A percentile compares a stretch with the other conserved stretches of the same genome.
These are phyloP conservation scores for Eumaeus atala DNA, from an alignment of 1,140 invertebrate genomes.

Conservation along the genomic window DNA sequence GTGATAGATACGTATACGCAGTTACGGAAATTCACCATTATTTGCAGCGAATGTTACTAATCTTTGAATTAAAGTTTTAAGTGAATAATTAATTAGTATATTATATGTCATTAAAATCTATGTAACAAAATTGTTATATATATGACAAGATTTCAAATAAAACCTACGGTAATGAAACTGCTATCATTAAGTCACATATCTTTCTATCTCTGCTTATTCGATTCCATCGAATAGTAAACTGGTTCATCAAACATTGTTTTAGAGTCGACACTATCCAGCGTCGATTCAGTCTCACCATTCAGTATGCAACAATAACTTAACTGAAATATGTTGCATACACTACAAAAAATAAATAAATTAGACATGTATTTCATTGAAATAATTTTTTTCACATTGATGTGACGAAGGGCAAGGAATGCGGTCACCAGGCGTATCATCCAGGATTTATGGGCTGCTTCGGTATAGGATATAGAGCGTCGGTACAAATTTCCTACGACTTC, in stretches of 20 bases:
- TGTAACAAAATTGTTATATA: not conserved
- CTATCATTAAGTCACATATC: slow-evolving; percentile 18
- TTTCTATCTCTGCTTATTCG: slow-evolving; percentile 30
- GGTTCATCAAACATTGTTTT: not conserved
- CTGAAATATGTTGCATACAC: slow-evolving; percentile 10
- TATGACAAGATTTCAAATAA: slow-evolving; percentile 8
- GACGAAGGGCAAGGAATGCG: slow-evolving; percentile 39
- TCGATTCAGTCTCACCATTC: slow-evolving; percentile 9
- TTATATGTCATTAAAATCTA: slow-evolving; percentile 1
- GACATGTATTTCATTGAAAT: slow-evolving; percentile 65
- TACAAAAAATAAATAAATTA: slow-evolving; percentile 29
- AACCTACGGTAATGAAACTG: slow-evolving; percentile 14
- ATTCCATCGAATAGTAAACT: slow-evolving; percentile 33
- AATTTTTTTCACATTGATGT: slow-evolving; percentile 36
- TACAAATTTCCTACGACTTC: slow-evolving; percentile 61
- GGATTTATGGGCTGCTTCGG: slow-evolving; percentile 63
- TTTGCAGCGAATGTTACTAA: slow-evolving; percentile 10
- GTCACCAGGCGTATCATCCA: slow-evolving; percentile 46
- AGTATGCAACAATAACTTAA: slow-evolving; percentile 7
- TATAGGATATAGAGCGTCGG: slow-evolving; percentile 53
- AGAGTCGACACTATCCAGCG: not conserved
- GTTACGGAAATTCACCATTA: slow-evolving; percentile 31
- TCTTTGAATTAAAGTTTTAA: not conserved
- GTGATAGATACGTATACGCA: slow-evolving; percentile 26
- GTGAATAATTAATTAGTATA: slow-evolving; percentile 28